Evolutionary conservation across 2,888 invertebrate genomes (phyloP).

Genomic region (Phaonia tiefii): DNA sequence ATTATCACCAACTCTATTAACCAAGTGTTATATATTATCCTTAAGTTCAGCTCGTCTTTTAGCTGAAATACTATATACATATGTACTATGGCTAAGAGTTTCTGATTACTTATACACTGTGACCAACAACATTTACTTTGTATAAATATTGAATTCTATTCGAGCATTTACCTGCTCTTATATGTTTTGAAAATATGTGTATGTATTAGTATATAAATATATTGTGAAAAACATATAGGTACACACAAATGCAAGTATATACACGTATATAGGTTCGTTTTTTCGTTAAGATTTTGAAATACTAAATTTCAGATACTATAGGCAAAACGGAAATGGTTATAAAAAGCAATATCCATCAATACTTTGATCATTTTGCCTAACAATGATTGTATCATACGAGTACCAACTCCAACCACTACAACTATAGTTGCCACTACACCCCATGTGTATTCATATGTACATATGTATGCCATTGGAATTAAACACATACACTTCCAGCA

Average conservation of each 20-base stretch:
- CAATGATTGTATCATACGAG: slow-evolving; percentile 36
- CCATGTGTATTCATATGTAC: not conserved
- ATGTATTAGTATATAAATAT: not conserved
- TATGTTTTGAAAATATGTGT: not conserved
- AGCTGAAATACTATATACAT: no score
- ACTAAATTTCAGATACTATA: no score
- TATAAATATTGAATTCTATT: no score
- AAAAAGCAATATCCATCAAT: slow-evolving; percentile 45
- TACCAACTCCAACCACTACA: not conserved
- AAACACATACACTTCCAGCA: not conserved
- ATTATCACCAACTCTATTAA: no score
- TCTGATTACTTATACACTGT: not conserved
- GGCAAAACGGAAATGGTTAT: slow-evolving; percentile 41
- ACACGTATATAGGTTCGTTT: no score
- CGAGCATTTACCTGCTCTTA: not conserved
- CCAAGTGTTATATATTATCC: no score
- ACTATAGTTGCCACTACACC: not conserved
- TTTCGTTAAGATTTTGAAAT: no score
- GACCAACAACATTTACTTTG: not conserved
- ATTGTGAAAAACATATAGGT: not conserved
- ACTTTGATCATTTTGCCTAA: slow-evolving; percentile 51
- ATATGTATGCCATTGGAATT: not conserved
- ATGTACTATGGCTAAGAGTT: no score
- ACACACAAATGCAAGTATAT: no score
- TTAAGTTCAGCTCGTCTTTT: no score